Evolutionary conservation across 2,113 vertebrate genomes (phyloP), one percentile per base, ranked within the genome.

Genomic region (Girardinichthys multiradiatus): DNA sequence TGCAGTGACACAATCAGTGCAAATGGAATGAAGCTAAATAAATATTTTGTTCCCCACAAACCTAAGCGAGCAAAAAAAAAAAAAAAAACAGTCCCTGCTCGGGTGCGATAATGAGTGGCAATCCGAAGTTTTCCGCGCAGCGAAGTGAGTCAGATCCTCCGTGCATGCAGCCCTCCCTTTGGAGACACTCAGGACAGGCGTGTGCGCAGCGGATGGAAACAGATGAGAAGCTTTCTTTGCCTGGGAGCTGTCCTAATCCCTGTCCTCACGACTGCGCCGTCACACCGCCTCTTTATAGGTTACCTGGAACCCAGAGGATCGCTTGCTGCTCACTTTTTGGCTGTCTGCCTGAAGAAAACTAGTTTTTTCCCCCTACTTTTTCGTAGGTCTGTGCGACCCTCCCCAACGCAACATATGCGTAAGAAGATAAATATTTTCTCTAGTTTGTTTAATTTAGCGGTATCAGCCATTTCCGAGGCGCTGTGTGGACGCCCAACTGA

Each of bases 211-310:
- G 82, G 80, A 84, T 86, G 84, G 78, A 57, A 72, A 79, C 79
- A 83, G 85, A 86, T 85, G 85, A 86, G 54, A 82, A 80, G 87
- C 82, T 90, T 85, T 87, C 82, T 90, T 85, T 87, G 79, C 64
- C 64, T 57, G 64, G 81, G 72, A 72, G 68, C 80, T 80, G 70
- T 35, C 24, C 21, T 87, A 90, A 92, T 87, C 87, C 48, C 86
- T 57, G 79, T 80, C 64, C 86, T 77, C 77, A 48, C 5, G 3
- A 21, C 78, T 59, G 64, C 80, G 26, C 76, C 72, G 72, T 83
- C 82, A 76, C 79, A 79, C 57, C 78, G 76, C 51, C 74, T 67
- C 68, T 71, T 66, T 64, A 29, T 64, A 80, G 77, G 80, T 87
- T 80, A 48, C 19, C 17, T 30, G 80, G 13, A 78, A 67, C 74